Evolutionary conservation across 2,113 vertebrate species (phyloP).

Genomic region (Osmerus eperlanus): DNA sequence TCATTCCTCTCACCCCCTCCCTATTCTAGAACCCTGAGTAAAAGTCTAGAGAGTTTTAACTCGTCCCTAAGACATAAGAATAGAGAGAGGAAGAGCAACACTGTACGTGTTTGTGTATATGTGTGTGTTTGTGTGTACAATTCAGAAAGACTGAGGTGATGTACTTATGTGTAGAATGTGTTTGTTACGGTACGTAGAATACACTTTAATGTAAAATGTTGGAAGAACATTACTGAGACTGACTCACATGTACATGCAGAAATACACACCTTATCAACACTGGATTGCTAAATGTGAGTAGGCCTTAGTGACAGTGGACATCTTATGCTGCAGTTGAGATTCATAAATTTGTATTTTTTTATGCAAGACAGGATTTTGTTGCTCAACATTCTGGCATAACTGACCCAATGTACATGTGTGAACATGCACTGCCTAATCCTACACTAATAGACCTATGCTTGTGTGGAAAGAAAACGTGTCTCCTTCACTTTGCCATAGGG

Average conservation of each 20-base stretch:
- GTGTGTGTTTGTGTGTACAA: constrained; percentile 10
- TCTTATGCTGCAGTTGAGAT: constrained; percentile 30
- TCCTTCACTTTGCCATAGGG: constrained; percentile 41
- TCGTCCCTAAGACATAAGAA: constrained; percentile 67
- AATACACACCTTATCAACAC: constrained; percentile 39
- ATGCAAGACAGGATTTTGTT: neutral
- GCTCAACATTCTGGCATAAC: neutral
- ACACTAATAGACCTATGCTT: constrained; percentile 50
- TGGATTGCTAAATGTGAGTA: constrained; percentile 20
- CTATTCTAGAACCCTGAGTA: constrained; percentile 79
- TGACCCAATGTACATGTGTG: neutral
- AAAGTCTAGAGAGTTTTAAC: constrained; percentile 71
- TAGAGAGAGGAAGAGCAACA: constrained; percentile 52
- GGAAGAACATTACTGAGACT: constrained; percentile 42
- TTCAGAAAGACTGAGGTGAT: neutral
- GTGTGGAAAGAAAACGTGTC: constrained; percentile 41
- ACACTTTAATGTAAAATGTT: constrained; percentile 41
- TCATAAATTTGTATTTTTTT: neutral
- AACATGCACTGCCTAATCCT: constrained; percentile 21
- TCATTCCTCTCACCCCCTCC: constrained; percentile 62
- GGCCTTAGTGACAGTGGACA: constrained; percentile 44
- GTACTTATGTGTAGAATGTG: constrained; percentile 20
- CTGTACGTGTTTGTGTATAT: constrained; percentile 35
- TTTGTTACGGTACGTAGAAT: constrained; percentile 23
- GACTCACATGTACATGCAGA: constrained; percentile 40